A percentile compares a stretch with the other conserved stretches of the same genome.
Conservation (phyloP, 2,888 invertebrate genomes). For the Agrenia bidenticulata region DNA sequence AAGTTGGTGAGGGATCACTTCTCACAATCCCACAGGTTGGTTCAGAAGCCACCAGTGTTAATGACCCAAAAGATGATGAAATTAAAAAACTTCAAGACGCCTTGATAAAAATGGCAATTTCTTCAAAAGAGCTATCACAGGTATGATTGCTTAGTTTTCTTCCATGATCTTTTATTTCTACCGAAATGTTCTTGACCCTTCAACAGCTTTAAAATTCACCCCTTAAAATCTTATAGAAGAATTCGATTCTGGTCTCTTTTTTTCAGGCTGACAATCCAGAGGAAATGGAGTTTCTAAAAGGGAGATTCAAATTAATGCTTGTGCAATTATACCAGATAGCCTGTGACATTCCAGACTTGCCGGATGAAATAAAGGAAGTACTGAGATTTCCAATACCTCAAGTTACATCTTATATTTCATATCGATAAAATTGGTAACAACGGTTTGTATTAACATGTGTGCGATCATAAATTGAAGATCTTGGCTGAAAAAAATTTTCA, state of each 20-base stretch:
- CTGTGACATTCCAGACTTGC: conserved; percentile 37
- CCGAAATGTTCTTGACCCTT: no score
- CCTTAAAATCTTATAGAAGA: no score
- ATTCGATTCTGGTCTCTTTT: no score
- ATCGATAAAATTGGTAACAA: no score
- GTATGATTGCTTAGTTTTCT: no score
- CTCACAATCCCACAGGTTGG: no score
- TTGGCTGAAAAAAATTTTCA: no score
- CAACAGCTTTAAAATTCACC: no score
- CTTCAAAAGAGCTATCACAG: conserved; percentile 46
- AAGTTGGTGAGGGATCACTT: conserved; percentile 18
- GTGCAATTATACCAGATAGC: conserved; percentile 44
- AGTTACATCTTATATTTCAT: conserved; percentile 12
- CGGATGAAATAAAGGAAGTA: conserved; percentile 34
- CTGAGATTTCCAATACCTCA: conserved; percentile 22
- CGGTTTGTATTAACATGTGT: no score
- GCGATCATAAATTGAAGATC: no score
- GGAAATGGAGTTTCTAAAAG: conserved; percentile 42
- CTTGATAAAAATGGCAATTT: conserved; percentile 44
- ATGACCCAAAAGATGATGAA: conserved; percentile 8
- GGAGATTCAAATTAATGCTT: conserved; percentile 43
- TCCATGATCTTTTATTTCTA: no score
- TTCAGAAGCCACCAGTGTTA: no score
- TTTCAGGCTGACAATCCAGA: conserved; percentile 36
- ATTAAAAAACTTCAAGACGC: conserved; percentile 30